Base-by-base conservation (phyloP, 2,888 invertebrate species). In the Buathra laborator region DNA sequence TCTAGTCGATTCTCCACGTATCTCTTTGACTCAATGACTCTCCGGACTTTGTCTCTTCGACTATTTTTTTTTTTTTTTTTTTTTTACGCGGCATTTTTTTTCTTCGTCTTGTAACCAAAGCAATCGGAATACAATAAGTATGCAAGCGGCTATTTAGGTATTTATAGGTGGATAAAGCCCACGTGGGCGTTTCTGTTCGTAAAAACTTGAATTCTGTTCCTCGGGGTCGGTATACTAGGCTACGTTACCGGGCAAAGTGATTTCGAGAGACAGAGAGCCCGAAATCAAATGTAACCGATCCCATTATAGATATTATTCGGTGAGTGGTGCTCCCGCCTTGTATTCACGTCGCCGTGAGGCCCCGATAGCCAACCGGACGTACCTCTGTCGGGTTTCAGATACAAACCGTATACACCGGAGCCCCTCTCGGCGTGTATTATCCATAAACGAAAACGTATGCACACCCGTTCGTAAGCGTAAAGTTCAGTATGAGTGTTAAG, bases 231-330 rank as follows among this genome's bases (percentile, higher is more conserved):
- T 4, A 37, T 16, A 51, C 46, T 56, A 59, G 37, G 59, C 46
- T 48, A 32, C 19, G 24, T 46, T 51, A 1, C 16, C 46, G 59
- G n/a, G 75, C 70, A 71, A 81, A 84, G 68, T 78, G 85, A 85
- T 85, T 85, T 85, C 62, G 74, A 62, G 48, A 81, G 67, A 37
- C 6, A 37, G 37, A 37, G 37, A 37, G 9, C 3, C 71, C 67
- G 53, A 74, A 84, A 81, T 84, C 81, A 82, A 84, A 84, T 64
- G 70, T 70, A 84, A 70, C 75, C 84, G 84, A 82, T 84, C 72
- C 77, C 72, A 82, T 84, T 84, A 78, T 67, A 82, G 77, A 82
- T 82, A 82, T 72, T 62, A 64, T 70, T 74, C 56, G 74, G 67
- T 74, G 74, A 74, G 67, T 53, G 32, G 67, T 68, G 59, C 32